Evolutionary conservation across 2,888 invertebrate species (phyloP), one percentile per base, ranked within the genome.

Genomic region (Campopleginae sp.): DNA sequence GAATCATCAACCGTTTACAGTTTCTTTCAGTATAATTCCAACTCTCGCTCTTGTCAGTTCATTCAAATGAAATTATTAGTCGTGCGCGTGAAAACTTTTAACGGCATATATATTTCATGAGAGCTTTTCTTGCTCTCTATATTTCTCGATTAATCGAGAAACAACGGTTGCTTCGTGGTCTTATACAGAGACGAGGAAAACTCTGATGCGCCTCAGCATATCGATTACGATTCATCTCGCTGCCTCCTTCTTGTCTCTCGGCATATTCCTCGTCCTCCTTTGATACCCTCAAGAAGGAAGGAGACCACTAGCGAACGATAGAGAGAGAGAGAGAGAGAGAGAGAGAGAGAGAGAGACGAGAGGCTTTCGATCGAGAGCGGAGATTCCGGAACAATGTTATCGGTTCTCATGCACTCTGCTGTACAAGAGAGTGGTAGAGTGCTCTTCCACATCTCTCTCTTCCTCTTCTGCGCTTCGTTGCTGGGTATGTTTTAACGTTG

Each of bases 311-410:
- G 72, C 74, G 38, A 54, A 72, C 23, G 33, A 68, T 23, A 51
- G 33, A 27, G 63, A 61, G 17, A 74, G 58, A 61, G 58, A 58
- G 75, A 54, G 33, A 58, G 46, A 54, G 66, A 48, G 71, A 66
- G 42, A 19, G 66, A 42, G 38, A 77, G 27, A 38, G 44, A 84
- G 58, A 65, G 76, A 66, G 31, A 66, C 44, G n/a, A 46, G 58
- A 77, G 66, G n/a, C 44, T 72, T 61, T 77, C 85, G 85, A 85
- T 85, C 74, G 80, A 77, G 82, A 77, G 51, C 76, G 76, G 48
- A 82, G 82, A 85, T 85, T 85, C 85, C 80, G 51, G 76, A 48
- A 85, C 82, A 85, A 85, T 85, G 85, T 85, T 85, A 85, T 85
- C 85, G 82, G 61, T 85, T 85, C 85, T 80, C 80, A 75, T 80